phyloP scores from a whole-genome alignment of 2,888 invertebrate species.

The Ophion slaviceki region DNA sequence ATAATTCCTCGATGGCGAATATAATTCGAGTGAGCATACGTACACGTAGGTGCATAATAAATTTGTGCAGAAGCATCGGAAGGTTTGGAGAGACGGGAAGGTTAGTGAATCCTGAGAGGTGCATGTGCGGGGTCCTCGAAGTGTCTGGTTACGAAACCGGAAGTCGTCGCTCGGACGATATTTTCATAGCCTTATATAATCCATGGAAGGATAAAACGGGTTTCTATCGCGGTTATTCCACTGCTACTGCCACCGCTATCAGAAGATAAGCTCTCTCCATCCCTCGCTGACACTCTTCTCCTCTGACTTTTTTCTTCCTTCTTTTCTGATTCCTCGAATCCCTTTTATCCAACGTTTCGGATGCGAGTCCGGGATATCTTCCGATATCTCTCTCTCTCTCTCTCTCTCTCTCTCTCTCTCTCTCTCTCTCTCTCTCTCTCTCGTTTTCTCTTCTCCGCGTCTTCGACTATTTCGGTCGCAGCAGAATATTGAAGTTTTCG shows the following conservation, averaged over 20 bases:
- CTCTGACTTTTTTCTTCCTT: not conserved
- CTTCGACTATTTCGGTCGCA: slow-evolving; percentile 58
- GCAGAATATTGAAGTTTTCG: slow-evolving; percentile 79
- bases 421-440: slow-evolving; percentile 28
- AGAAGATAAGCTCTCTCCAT: slow-evolving; percentile 56
- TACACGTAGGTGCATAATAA: not conserved
- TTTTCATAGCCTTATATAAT: slow-evolving; percentile 62
- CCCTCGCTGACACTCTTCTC: slow-evolving; percentile 3
- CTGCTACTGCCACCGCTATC: slow-evolving; percentile 43
- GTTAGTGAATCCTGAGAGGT: slow-evolving; percentile 20
- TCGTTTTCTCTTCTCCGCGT: slow-evolving; percentile 27
- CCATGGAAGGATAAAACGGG: slow-evolving; percentile 31
- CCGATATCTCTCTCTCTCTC: slow-evolving; percentile 62
- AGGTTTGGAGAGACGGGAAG: not conserved
- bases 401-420: slow-evolving; percentile 38
- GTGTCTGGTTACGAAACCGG: slow-evolving; percentile 50
- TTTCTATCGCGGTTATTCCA: slow-evolving; percentile 39
- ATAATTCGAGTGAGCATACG: not conserved
- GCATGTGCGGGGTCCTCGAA: slow-evolving; percentile 34
- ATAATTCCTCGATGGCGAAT: too few species aligned
- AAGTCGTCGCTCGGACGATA: slow-evolving; percentile 50
- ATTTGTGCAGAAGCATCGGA: not conserved
- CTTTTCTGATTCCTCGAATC: slow-evolving; percentile 47
- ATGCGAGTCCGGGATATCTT: slow-evolving; percentile 49
- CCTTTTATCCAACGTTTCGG: slow-evolving; percentile 51